Base-by-base conservation (phyloP, 2,113 vertebrate species). In the Mormyrus iriodes region DNA sequence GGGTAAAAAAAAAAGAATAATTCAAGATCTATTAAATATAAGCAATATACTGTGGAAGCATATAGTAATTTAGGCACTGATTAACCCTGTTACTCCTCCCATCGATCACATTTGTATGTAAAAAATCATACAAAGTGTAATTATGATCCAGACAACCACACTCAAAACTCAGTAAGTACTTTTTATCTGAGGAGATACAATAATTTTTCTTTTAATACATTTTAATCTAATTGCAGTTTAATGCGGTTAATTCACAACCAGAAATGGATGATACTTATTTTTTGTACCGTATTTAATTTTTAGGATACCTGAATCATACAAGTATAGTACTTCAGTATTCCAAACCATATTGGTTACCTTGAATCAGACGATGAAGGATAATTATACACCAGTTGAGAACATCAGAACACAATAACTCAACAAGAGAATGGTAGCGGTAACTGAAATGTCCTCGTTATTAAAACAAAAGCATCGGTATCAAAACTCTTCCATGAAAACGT, bases 341-440 rank as follows among this genome's bases (percentile, higher is more conserved):
- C 46, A 65, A 69, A 65, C 24, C 86, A 90, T 87, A 90, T 79
- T 52, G 17, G 86, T 53, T 86, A 76, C 42, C 61, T 61, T 51
- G 86, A 87, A 87, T 87, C 76, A 61, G 35, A 90, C 51, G 94
- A 91, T 90, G 92, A 90, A 46, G 46, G 91, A 90, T 92, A 90
- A 86, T 91, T 35, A 91, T 61, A 31, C 91, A 91, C 35, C 93
- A 92, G 92, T 91, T 89, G 76, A 88, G 48, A 88, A 92, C 90
- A 91, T 91, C 87, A 90, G 39, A 93, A 91, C 49, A 53, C 73
- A 93, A 90, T 88, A 89, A 92, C 88, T 88, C 31, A 9, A 83
- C 0, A 84, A 84, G 19, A 27, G 61, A 10, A 8, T 3, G 8
- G 2, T 2, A 31, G 27, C 8, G 27, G 27, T 31, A 13, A 4